Evolutionary conservation across 2,888 invertebrate genomes (phyloP).

Genomic region (Macrophya alboannulata): DNA sequence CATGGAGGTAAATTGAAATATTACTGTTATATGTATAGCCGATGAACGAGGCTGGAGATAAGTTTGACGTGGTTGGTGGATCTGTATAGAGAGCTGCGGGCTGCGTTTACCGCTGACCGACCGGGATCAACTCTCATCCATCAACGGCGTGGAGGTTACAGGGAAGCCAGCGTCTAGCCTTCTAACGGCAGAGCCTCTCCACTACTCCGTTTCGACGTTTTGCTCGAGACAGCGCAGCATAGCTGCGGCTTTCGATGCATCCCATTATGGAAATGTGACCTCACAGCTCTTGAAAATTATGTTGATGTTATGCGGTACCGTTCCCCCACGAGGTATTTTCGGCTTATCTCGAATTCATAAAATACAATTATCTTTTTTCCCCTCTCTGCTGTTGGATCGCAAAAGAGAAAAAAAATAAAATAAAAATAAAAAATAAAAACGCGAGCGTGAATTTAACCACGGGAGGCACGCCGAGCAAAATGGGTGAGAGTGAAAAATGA

Average conservation of each 20-base stretch:
- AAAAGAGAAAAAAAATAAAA: background rate
- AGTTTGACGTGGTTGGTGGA: conserved; percentile 40
- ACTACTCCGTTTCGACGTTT: conserved; percentile 43
- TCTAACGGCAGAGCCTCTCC: background rate
- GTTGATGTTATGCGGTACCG: conserved; percentile 74
- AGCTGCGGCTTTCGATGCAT: conserved; percentile 73
- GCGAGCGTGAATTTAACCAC: conserved; percentile 33
- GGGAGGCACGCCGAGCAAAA: conserved; percentile 14
- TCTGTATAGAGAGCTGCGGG: conserved; percentile 15
- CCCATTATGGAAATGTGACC: conserved; percentile 75
- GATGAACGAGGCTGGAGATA: conserved; percentile 45
- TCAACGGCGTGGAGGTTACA: conserved; percentile 25
- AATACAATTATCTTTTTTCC: conserved; percentile 72
- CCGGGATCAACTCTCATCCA: conserved; percentile 46
- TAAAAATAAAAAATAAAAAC: background rate
- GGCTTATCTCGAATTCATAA: conserved; percentile 73
- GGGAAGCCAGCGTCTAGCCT: conserved; percentile 28
- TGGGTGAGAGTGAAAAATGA: background rate
- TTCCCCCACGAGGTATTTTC: conserved; percentile 64
- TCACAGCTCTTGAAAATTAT: conserved; percentile 75
- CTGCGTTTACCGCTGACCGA: conserved; percentile 42
- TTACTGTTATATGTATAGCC: conserved; percentile 18
- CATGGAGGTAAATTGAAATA: conserved; percentile 41
- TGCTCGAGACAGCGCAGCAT: conserved; percentile 48
- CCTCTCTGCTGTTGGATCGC: conserved; percentile 28